Base-by-base conservation (phyloP, 2,888 invertebrate species). In the Drosophila sordidula region DNA sequence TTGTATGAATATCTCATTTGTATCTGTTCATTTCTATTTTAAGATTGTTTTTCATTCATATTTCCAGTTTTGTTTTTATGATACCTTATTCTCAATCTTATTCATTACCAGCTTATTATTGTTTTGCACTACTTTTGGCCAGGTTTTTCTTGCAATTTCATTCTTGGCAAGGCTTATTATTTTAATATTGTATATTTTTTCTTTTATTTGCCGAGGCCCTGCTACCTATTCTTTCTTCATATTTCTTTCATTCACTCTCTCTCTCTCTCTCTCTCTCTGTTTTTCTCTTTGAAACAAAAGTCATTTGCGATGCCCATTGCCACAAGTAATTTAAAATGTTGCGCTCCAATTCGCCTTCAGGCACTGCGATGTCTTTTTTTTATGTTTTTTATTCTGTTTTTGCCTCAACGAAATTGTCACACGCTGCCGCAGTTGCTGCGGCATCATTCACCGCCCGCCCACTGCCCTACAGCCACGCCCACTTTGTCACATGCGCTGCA, bases 251-350 rank as follows among this genome's bases (percentile, higher is more conserved):
- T 4, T 12, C 8, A 16, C 11, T 46, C 29, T 29, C 11, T 32
- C 32, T 55, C 22, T 45, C 9, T 9, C n/a, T 45, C 9, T 12
- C 8, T 18, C 11, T 46, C 29, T 29, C 11, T 32, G 25, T 55
- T 32, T 45, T 6, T 9, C n/a, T 46, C 41, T 44, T 8, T 46
- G 22, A 38, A 49, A 56, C 45, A 58, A 71, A 75, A 75, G 56
- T 71, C 71, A 68, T 69, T 69, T 59, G 57, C 41, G 61, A 54
- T 51, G 72, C 61, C 69, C 75, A 69, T 72, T 58, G 63, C 80
- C 78, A 61, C 65, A 68, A 81, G 82, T 80, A 82, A 83, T 80
- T 83, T 84, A 78, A 80, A 82, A 71, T 72, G 64, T 68, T 80
- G 55, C 64, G 80, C 82, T 80, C 82, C 85, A 83, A 67, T 83